These are phyloP conservation scores for Drosophila prostipennis DNA, from an alignment of 2,888 invertebrate genomes.

Conservation along the genomic window DNA sequence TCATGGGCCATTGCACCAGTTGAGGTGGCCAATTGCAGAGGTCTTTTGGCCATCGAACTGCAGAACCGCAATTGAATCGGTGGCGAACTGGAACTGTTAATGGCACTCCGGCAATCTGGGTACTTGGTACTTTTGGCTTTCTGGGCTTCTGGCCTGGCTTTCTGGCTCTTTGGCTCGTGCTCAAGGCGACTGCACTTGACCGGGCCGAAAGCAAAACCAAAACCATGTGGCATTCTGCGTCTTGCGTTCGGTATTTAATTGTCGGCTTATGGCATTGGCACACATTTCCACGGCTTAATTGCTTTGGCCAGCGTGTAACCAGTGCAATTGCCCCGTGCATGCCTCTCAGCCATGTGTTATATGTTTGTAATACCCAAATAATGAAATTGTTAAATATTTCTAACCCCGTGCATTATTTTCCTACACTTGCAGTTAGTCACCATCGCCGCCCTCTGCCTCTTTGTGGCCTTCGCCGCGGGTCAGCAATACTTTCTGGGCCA, in stretches of 20 bases:
- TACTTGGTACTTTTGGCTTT: conserved; percentile 8
- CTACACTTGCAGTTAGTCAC: conserved; percentile 78
- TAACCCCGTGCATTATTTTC: conserved; percentile 7
- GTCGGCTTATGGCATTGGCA: conserved; percentile 78
- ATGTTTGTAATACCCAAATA: neutral
- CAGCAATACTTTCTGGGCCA: conserved; percentile 82
- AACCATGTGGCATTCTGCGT: conserved; percentile 59
- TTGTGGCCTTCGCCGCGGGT: conserved; percentile 80
- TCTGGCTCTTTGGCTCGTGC: conserved; percentile 39
- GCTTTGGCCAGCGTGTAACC: conserved; percentile 57
- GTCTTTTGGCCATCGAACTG: conserved; percentile 17
- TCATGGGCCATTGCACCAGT: conserved; percentile 15
- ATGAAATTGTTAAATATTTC: neutral
- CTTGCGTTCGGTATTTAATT: conserved; percentile 61
- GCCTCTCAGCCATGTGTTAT: neutral
- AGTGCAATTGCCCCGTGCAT: conserved; percentile 29
- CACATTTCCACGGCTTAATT: conserved; percentile 72
- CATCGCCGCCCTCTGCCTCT: conserved; percentile 80
- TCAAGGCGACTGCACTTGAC: conserved; percentile 51
- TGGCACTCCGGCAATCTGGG: conserved; percentile 17
- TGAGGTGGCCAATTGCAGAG: conserved; percentile 32
- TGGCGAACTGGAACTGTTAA: conserved; percentile 32
- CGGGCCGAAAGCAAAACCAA: conserved; percentile 33
- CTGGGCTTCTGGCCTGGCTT: conserved; percentile 21
- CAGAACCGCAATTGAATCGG: conserved; percentile 27